Conservation (phyloP, 2,797 vertebrate species). For the Danio kyathit region DNA sequence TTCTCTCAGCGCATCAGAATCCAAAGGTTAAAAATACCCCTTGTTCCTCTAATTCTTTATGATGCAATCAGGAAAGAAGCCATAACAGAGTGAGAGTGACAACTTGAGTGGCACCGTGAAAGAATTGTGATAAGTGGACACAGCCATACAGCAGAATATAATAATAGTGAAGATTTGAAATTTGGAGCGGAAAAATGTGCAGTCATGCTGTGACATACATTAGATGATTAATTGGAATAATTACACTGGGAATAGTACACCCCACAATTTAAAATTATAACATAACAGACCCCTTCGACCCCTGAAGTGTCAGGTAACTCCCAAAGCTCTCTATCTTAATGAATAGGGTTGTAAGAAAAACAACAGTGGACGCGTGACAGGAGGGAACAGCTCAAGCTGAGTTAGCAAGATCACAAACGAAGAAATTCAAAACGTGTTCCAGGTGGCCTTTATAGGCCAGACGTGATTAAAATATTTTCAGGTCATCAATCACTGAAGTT, state of each 20-base stretch:
- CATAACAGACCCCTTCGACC: conserved; percentile 42
- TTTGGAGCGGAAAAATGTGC: neutral
- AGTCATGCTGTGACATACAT: conserved; percentile 12
- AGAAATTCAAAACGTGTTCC: conserved; percentile 60
- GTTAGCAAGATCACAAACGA: conserved; percentile 55
- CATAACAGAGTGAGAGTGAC: neutral
- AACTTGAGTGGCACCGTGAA: conserved; percentile 7
- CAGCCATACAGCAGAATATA: neutral
- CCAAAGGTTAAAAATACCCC: conserved; percentile 29
- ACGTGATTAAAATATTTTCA: conserved; percentile 65
- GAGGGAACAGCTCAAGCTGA: conserved; percentile 42
- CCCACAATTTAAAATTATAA: conserved; percentile 43
- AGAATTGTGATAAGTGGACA: conserved; percentile 1
- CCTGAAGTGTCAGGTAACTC: conserved; percentile 32
- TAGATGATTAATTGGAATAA: conserved; percentile 41
- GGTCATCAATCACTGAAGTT: conserved; percentile 64
- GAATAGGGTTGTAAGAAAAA: conserved; percentile 52
- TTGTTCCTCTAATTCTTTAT: conserved; percentile 5
- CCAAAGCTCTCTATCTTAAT: conserved; percentile 46
- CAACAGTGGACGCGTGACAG: conserved; percentile 39
- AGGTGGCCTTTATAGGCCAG: conserved; percentile 59
- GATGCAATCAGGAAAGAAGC: conserved; percentile 4
- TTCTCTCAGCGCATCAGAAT: conserved; percentile 18
- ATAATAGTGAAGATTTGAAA: conserved; percentile 6
- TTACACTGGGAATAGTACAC: conserved; percentile 28